Evolutionary conservation across 2,113 vertebrate species (phyloP).

Genomic region (Nerophis ophidion): DNA sequence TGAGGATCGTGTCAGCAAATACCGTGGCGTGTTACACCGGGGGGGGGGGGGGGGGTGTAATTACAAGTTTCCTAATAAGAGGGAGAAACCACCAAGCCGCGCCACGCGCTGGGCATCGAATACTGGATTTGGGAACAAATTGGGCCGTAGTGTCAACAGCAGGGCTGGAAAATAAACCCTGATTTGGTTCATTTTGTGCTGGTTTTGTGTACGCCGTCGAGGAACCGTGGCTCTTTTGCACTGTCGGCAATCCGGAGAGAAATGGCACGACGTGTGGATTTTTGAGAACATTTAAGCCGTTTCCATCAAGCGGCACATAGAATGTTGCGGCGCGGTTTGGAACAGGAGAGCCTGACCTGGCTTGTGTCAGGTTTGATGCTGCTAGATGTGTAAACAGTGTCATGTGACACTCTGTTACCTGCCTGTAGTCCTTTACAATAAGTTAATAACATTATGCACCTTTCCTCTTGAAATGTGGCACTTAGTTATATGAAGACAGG

Average conservation of each 20-base stretch:
- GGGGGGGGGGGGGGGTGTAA: constrained; percentile 45
- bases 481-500: too few species aligned
- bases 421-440: too few species aligned
- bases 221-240: constrained; percentile 7
- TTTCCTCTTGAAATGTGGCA: too few species aligned
- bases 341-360: neutral
- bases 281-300: neutral
- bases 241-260: constrained; percentile 3
- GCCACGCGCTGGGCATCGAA: constrained; percentile 27
- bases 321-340: neutral
- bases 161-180: constrained; percentile 33
- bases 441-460: too few species aligned
- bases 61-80: constrained; percentile 57
- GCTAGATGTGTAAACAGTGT: too few species aligned
- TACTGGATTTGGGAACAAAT: constrained; percentile 42
- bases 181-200: constrained; percentile 6
- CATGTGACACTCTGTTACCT: too few species aligned
- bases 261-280: neutral
- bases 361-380: neutral
- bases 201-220: constrained; percentile 1
- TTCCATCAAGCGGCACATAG: neutral
- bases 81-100: constrained; percentile 41
- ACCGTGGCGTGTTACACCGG: constrained; percentile 55
- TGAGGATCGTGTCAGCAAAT: constrained; percentile 61
- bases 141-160: constrained; percentile 30